These are phyloP conservation scores for Helobdella robusta DNA, from an alignment of 2,888 invertebrate species.

Conservation along the genomic window DNA sequence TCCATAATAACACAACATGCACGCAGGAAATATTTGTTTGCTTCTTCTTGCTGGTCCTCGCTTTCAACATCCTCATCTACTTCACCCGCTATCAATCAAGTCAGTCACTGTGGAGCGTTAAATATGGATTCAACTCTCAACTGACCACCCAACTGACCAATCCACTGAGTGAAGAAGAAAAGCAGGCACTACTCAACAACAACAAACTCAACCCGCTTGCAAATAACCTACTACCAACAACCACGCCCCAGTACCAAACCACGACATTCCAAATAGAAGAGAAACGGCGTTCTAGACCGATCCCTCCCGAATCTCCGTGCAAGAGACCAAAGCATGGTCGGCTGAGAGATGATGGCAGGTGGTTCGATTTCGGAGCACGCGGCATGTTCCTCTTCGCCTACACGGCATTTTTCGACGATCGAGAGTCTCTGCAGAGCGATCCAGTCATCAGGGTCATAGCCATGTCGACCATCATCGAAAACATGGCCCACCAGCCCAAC, in stretches of 20 bases:
- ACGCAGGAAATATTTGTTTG: too few species aligned
- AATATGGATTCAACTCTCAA: neutral
- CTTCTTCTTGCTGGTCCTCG: constrained; percentile 18
- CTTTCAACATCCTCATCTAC: constrained; percentile 24
- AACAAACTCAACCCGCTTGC: neutral
- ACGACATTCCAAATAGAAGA: neutral
- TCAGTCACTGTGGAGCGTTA: neutral
- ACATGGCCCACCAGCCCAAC: neutral
- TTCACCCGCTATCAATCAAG: neutral
- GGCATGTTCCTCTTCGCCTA: constrained; percentile 20
- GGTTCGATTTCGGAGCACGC: constrained; percentile 22
- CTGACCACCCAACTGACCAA: too few species aligned
- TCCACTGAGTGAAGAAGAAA: neutral
- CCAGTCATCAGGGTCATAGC: constrained; percentile 27
- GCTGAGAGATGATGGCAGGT: constrained; percentile 14
- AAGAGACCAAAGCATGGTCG: neutral
- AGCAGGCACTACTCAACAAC: neutral
- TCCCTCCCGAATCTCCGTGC: constrained; percentile 1
- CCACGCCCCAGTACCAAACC: neutral
- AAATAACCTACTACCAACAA: neutral
- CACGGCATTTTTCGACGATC: constrained; percentile 24
- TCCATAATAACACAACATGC: too few species aligned
- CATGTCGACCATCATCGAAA: constrained; percentile 10
- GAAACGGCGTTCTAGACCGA: too few species aligned
- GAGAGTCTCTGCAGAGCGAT: constrained; percentile 1